Base-by-base conservation (phyloP, 2,888 invertebrate genomes). In the Eupithecia vulgata region DNA sequence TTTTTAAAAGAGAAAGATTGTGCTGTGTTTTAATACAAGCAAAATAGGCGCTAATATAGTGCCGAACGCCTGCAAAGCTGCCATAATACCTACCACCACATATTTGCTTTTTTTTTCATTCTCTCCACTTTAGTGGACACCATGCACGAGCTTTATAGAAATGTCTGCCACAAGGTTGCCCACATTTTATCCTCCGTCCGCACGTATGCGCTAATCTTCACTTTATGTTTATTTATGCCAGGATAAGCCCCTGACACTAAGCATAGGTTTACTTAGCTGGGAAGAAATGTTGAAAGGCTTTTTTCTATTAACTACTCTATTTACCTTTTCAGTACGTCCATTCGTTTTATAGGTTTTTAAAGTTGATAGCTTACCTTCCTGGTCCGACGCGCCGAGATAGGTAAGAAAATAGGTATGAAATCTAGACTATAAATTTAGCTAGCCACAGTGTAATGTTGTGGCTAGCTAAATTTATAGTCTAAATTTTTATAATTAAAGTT, bases 211-310 rank as follows among this genome's bases (percentile, higher is more conserved):
- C 40, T 73, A 73, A 73, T 74, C 68, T 71, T 57, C 59, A 71
- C 72, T 67, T 76, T 73, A 76, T 67, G 67, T 73, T 74, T 76
- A 78, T 78, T 76, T 78, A 76, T 74, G 68, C 67, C 45, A 17
- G 71, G 74, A 74, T 78, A 73, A 74, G 61, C 30, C 34, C 52
- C 40, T 62, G 71, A 68, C 66, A 70, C 42, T 57, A 73, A 72
- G 70, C 73, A 71, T 62, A 62, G 25, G 59, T 30, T 61, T 34
- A 61, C 61, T 61, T 61, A 61, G 61, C 62, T 5, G 57, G 62
- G n/a, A 35, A 35, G 35, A 64, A 35, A 64, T 37, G 62, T 34
- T 37, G 35, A 64, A 57, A 35, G 37, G 10, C n/a, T 64, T 64
- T 62, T 64, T 30, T 61, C 30, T 30, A 17, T 64, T 61, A 61